A percentile compares a stretch with the other conserved stretches of the same genome.
Conservation (phyloP, 2,113 vertebrate genomes). For the Microtus pennsylvanicus region DNA sequence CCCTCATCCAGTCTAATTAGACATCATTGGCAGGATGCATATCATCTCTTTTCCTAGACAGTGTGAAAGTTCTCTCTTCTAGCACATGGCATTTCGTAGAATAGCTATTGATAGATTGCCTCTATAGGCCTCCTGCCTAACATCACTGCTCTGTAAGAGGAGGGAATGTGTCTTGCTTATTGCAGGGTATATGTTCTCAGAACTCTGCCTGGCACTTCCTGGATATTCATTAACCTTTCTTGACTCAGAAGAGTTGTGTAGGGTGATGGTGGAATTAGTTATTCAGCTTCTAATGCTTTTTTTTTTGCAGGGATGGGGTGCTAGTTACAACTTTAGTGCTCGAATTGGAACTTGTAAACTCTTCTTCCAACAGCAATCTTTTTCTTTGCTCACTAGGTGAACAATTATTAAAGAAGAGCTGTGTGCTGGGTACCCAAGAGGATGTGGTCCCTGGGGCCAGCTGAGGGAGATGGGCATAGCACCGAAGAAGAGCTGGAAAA, state of each 20-base stretch:
- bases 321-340: not conserved
- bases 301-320: not conserved
- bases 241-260: not conserved
- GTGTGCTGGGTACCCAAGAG: not conserved
- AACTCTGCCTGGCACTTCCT: not conserved
- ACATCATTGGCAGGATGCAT: not conserved
- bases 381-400: not conserved
- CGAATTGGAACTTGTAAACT: not conserved
- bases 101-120: not conserved
- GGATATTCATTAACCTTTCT: not conserved
- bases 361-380: not conserved
- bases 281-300: conserved; percentile 12
- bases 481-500: not conserved
- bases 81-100: not conserved
- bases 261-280: not conserved
- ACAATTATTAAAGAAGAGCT: not conserved
- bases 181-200: not conserved
- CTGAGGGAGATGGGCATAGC: not conserved
- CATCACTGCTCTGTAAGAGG: not conserved
- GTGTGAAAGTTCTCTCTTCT: not conserved
- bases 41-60: not conserved
- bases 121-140: not conserved
- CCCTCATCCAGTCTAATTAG: not conserved
- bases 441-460: too few species aligned
- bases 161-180: not conserved